These are phyloP conservation scores for Pristionchus exspectatus DNA, from an alignment of 2,888 invertebrate genomes.

Conservation along the genomic window DNA sequence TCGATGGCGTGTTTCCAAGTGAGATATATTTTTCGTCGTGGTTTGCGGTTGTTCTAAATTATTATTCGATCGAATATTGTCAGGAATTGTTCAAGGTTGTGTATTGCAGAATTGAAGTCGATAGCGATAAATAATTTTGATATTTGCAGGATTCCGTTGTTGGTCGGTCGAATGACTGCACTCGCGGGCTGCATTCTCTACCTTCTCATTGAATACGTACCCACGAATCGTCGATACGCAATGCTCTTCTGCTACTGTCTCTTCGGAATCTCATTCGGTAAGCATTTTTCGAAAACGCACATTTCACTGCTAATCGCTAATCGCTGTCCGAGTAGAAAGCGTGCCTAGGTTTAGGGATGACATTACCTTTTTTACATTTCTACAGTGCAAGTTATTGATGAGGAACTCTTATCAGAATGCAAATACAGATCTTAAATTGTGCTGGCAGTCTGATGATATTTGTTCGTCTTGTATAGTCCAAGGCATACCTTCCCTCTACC, in stretches of 20 bases:
- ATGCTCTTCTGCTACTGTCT: conserved; percentile 56
- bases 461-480: not conserved
- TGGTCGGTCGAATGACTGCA: conserved; percentile 31
- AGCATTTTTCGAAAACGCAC: not conserved
- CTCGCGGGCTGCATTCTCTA: conserved; percentile 53
- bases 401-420: not conserved
- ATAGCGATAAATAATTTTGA: too few relatives aligned
- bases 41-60: too few relatives aligned
- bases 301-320: not conserved
- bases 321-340: too few relatives aligned
- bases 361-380: not conserved
- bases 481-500: too few relatives aligned
- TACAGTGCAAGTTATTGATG: not conserved
- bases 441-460: not conserved
- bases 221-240: conserved; percentile 47
- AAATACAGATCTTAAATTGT: not conserved
- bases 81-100: not conserved
- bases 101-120: too few relatives aligned
- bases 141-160: conserved; percentile 30
- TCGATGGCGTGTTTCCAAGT: conserved; percentile 34
- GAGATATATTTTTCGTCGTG: not conserved
- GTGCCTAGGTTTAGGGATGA: too few relatives aligned
- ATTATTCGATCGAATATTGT: not conserved
- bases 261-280: conserved; percentile 50
- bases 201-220: conserved; percentile 50